Evolutionary conservation across 2,888 invertebrate species (phyloP).

Genomic region (Lochmaea capreae): DNA sequence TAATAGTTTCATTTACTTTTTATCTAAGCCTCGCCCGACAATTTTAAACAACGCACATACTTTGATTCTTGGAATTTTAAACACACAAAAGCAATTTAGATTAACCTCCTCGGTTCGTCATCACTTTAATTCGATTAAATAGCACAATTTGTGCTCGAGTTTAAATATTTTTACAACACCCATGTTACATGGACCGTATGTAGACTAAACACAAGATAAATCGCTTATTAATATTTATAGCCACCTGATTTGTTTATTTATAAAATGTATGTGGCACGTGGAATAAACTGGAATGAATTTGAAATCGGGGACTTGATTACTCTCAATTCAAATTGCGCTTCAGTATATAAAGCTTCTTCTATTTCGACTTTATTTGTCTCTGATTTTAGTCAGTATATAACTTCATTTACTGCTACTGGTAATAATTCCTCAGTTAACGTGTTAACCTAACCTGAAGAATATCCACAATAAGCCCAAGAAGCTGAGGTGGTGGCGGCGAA

Average conservation of each 20-base stretch:
- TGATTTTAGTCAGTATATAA: too few relatives aligned
- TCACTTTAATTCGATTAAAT: neutral
- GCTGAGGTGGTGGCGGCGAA: too few relatives aligned
- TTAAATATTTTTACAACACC: neutral
- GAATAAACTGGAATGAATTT: neutral
- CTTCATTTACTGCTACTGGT: too few relatives aligned
- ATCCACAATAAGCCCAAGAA: too few relatives aligned
- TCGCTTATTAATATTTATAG: neutral
- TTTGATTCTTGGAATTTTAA: neutral
- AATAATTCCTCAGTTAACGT: too few relatives aligned
- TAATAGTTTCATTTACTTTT: too few relatives aligned
- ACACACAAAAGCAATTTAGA: conserved; percentile 2
- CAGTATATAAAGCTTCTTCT: neutral
- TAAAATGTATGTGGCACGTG: neutral
- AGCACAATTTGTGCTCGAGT: neutral
- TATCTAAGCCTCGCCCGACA: too few relatives aligned
- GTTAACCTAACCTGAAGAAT: too few relatives aligned
- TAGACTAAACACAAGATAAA: conserved; percentile 6
- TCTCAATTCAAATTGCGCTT: neutral
- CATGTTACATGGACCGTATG: neutral
- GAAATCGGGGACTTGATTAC: neutral
- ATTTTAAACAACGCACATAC: neutral
- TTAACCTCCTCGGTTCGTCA: neutral
- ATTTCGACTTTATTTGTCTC: neutral
- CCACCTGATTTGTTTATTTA: neutral